Conservation (phyloP, 2,113 vertebrate genomes). For the Nansenia antarctica region DNA sequence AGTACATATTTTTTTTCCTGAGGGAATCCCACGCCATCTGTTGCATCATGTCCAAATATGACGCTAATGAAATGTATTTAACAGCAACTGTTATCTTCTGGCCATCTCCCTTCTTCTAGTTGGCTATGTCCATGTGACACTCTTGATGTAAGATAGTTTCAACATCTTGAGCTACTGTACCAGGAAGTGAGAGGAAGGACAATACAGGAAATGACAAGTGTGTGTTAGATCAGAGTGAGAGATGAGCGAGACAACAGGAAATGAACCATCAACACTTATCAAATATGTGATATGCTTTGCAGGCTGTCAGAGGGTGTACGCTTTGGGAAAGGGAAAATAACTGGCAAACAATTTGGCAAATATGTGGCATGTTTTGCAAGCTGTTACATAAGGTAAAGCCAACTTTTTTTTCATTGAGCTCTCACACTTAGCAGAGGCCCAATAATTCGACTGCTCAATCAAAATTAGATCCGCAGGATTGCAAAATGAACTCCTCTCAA, state of each 20-base stretch:
- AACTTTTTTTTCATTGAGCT: background rate
- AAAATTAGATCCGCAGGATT: background rate
- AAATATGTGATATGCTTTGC: background rate
- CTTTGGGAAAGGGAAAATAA: background rate
- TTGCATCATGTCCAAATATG: slow-evolving; percentile 1
- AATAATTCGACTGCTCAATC: background rate
- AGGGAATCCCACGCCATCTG: slow-evolving; percentile 18
- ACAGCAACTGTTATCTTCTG: background rate
- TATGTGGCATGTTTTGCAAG: background rate
- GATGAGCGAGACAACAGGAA: background rate
- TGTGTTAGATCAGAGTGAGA: background rate
- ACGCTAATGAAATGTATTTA: slow-evolving; percentile 3
- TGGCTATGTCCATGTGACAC: background rate
- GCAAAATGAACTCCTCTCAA: background rate
- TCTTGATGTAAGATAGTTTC: background rate
- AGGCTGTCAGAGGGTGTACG: too few species aligned
- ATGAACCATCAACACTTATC: background rate
- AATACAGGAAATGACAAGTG: background rate
- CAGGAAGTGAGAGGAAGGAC: background rate
- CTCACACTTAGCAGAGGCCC: background rate
- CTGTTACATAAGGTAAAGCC: background rate
- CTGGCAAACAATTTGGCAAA: background rate
- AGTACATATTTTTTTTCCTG: slow-evolving; percentile 17
- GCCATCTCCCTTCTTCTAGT: background rate
- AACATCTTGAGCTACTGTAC: background rate